phyloP scores from a whole-genome alignment of 1,140 invertebrate species.

The Aricia agestis region DNA sequence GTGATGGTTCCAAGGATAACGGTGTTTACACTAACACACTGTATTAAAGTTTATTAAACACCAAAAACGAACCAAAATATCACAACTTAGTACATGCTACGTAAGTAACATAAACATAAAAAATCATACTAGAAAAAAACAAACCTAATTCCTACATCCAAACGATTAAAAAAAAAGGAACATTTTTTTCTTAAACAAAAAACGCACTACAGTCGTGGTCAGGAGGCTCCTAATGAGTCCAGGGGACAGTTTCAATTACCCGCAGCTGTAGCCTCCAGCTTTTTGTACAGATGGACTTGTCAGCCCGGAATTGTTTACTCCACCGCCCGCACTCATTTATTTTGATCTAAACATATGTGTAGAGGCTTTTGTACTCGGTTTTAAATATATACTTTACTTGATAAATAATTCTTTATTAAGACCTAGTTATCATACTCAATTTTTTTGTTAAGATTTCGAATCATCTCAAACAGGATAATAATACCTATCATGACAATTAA shows the following conservation, averaged over 20 bases:
- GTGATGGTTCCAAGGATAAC: too few relatives aligned
- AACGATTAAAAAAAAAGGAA: slow-evolving; percentile 3
- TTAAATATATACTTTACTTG: not conserved
- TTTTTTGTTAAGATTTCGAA: too few relatives aligned
- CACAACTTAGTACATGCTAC: too few relatives aligned
- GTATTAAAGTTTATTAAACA: too few relatives aligned
- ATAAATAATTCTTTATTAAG: too few relatives aligned
- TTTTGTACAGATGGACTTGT: slow-evolving; percentile 29
- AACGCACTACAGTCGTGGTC: slow-evolving; percentile 22
- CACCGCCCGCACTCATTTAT: slow-evolving; percentile 23
- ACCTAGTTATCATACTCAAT: too few relatives aligned
- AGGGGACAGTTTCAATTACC: slow-evolving; percentile 28
- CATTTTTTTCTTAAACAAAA: slow-evolving; percentile 24
- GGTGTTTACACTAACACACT: too few relatives aligned
- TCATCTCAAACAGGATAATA: too few relatives aligned
- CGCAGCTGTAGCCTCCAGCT: slow-evolving; percentile 27
- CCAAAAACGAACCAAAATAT: too few relatives aligned
- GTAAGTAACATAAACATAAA: too few relatives aligned
- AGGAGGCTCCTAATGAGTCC: slow-evolving; percentile 28
- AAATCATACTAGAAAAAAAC: not conserved
- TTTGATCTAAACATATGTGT: slow-evolving; percentile 21
- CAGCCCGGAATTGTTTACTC: slow-evolving; percentile 28
- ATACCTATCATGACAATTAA: too few relatives aligned
- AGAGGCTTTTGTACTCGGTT: not conserved
- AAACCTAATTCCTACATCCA: not conserved